A percentile compares a stretch with the other conserved stretches of the same genome.
phyloP scores from a whole-genome alignment of 2,888 invertebrate species.

The Steromphala cineraria region DNA sequence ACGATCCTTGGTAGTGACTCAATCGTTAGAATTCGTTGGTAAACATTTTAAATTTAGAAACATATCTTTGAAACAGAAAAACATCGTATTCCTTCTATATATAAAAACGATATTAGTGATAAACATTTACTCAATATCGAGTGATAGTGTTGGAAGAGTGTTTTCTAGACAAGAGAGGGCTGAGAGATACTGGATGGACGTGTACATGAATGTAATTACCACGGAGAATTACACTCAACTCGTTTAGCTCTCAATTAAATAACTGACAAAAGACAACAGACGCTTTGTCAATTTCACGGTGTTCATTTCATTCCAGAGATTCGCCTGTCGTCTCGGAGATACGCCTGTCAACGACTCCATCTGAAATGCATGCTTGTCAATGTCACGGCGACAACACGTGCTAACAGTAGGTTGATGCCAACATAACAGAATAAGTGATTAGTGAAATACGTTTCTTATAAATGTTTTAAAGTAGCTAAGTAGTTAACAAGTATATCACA shows the following conservation, averaged over 20 bases:
- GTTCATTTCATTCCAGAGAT: conserved; percentile 1
- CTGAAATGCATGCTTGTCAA: not conserved
- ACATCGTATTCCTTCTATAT: too few relatives aligned
- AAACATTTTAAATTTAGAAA: too few relatives aligned
- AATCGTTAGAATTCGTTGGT: too few relatives aligned
- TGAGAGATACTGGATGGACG: not conserved
- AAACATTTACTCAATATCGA: too few relatives aligned
- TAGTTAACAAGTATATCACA: too few relatives aligned
- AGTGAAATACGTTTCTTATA: too few relatives aligned
- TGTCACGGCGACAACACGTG: not conserved
- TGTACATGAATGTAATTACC: not conserved
- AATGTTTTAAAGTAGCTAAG: too few relatives aligned
- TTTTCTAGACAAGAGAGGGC: not conserved
- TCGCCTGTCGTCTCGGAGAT: not conserved
- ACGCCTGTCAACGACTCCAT: not conserved
- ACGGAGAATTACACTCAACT: not conserved
- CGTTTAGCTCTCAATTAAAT: not conserved
- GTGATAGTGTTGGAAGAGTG: too few relatives aligned
- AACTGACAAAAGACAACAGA: not conserved
- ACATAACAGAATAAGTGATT: too few relatives aligned
- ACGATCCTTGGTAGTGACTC: too few relatives aligned
- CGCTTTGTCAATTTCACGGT: not conserved
- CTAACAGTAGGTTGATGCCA: not conserved
- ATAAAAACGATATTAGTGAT: too few relatives aligned
- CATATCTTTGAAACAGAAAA: too few relatives aligned